These are phyloP conservation scores for Lydus trimaculatus DNA, from an alignment of 2,888 invertebrate species.

Conservation along the genomic window DNA sequence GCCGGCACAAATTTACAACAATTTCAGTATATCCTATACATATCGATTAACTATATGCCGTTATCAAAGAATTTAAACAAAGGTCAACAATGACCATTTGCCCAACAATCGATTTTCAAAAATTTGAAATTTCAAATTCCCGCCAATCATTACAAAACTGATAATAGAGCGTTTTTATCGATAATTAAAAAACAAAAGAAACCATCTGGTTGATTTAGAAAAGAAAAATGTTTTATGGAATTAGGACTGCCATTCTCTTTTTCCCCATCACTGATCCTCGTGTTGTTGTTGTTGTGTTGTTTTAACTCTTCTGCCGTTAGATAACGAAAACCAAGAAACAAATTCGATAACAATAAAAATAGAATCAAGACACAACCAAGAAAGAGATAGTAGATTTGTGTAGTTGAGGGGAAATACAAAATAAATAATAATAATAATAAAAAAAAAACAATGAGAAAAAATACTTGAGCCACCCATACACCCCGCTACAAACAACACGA, in stretches of 20 bases:
- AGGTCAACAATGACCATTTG: background rate
- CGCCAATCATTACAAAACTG: slow-evolving; percentile 10
- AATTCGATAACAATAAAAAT: slow-evolving; percentile 6
- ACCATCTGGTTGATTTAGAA: background rate
- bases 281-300: background rate
- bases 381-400: background rate
- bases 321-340: background rate
- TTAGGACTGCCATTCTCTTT: background rate
- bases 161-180: background rate
- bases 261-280: background rate
- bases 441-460: slow-evolving; percentile 14
- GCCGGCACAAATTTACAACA: slow-evolving; percentile 45
- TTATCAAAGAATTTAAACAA: background rate
- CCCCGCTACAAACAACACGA: slow-evolving; percentile 52
- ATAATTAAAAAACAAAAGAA: background rate
- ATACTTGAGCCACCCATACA: slow-evolving; percentile 14
- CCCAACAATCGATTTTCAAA: background rate
- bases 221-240: background rate
- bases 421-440: background rate
- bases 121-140: slow-evolving; percentile 20
- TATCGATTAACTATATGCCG: slow-evolving; percentile 12
- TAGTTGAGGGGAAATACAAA: background rate
- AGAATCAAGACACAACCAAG: background rate
- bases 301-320: background rate
- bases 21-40: slow-evolving; percentile 29